A percentile compares a stretch with the other conserved stretches of the same genome.
Conservation (phyloP, 2,113 vertebrate genomes). For the Rousettus leschenaultii region DNA sequence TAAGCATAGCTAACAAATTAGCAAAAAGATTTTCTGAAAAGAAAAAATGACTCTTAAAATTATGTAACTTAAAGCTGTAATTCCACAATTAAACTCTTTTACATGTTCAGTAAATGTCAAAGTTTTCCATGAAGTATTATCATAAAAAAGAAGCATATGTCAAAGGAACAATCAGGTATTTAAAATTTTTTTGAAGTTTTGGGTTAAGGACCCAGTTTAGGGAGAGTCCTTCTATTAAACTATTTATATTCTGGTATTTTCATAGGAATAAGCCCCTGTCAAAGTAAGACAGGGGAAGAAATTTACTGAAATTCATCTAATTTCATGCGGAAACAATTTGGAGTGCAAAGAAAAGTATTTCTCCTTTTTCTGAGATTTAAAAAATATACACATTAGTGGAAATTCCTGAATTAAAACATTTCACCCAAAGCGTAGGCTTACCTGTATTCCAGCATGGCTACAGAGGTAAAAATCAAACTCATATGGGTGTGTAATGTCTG, state of each 20-base stretch:
- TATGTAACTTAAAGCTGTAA: not conserved
- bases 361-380: constrained; percentile 22
- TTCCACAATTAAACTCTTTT: not conserved
- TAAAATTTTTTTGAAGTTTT: not conserved
- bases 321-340: constrained; percentile 23
- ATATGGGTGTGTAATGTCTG: constrained; percentile 97
- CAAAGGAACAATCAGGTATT: constrained; percentile 1
- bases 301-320: constrained; percentile 26
- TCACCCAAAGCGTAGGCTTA: constrained; percentile 65
- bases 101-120: not conserved
- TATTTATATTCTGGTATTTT: constrained; percentile 44
- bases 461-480: constrained; percentile 99
- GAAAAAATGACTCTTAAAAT: not conserved
- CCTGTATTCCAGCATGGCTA: constrained; percentile 99
- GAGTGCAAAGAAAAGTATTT: not conserved
- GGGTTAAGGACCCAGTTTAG: not conserved
- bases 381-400: not conserved
- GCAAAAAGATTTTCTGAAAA: constrained; percentile 19
- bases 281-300: constrained; percentile 19
- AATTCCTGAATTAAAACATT: constrained; percentile 4
- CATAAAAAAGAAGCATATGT: not conserved
- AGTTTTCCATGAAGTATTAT: not conserved
- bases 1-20: constrained; percentile 19
- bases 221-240: not conserved
- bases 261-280: not conserved